Percentiles rank a stretch among this genome's conserved stretches.
These are phyloP conservation scores for Sussaba pulchella DNA, from an alignment of 2,888 invertebrate species.

Conservation along the genomic window DNA sequence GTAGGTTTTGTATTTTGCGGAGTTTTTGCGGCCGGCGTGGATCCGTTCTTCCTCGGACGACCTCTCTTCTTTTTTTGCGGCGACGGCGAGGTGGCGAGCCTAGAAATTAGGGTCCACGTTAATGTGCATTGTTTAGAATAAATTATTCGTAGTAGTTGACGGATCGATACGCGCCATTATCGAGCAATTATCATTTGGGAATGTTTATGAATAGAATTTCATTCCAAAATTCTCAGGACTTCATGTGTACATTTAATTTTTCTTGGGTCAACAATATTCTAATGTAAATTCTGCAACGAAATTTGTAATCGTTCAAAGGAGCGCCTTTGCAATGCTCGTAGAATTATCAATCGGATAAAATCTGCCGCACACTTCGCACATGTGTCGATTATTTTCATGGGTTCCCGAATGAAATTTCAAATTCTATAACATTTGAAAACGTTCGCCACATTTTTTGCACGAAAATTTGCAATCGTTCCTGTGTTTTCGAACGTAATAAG, in stretches of 20 bases:
- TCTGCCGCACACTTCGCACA: constrained; percentile 79
- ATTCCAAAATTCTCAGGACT: too few species aligned
- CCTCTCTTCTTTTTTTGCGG: constrained; percentile 21
- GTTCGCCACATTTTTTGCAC: constrained; percentile 76
- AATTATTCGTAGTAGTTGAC: constrained; percentile 33
- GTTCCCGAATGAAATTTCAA: constrained; percentile 78
- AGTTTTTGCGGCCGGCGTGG: not conserved
- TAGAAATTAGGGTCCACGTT: constrained; percentile 17
- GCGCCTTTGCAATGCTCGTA: too few species aligned
- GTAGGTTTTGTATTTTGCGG: not conserved
- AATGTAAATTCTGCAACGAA: too few species aligned
- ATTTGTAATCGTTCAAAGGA: too few species aligned
- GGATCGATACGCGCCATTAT: not conserved
- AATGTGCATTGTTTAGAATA: not conserved
- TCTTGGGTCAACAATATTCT: constrained; percentile 76
- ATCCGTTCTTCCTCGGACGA: constrained; percentile 45
- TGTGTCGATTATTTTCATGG: constrained; percentile 73
- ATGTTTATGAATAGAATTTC: too few species aligned
- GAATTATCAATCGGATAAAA: too few species aligned
- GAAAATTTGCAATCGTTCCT: too few species aligned
- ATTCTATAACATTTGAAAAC: constrained; percentile 78
- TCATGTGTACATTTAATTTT: too few species aligned
- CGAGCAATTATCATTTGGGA: too few species aligned
- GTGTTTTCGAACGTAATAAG: constrained; percentile 74
- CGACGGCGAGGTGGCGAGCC: constrained; percentile 48